A percentile compares a stretch with the other conserved stretches of the same genome.
phyloP scores from a whole-genome alignment of 2,797 vertebrate genomes.

The Allobates femoralis region DNA sequence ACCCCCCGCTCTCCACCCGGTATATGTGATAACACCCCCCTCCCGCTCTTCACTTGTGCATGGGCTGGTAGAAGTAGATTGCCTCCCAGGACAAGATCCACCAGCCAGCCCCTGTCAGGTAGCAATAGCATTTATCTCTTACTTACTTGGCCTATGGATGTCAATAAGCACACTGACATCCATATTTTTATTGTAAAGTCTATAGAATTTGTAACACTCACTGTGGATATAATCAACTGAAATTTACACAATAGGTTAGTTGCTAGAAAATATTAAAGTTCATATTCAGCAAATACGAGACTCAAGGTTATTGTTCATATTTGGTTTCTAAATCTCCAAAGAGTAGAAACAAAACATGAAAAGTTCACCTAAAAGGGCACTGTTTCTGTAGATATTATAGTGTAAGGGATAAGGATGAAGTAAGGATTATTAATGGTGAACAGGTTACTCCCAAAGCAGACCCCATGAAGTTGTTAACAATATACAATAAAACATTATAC shows the following conservation, averaged over 20 bases:
- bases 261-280: conserved; percentile 13
- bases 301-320: not conserved
- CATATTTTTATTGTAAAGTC: not conserved
- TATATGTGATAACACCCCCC: too few relatives aligned
- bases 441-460: not conserved
- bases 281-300: conserved; percentile 1
- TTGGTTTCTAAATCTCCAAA: conserved; percentile 16
- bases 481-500: not conserved
- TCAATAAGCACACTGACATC: conserved; percentile 27
- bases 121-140: not conserved
- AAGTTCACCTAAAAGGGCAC: conserved; percentile 37
- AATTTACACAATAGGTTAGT: conserved; percentile 24
- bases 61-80: too few relatives aligned
- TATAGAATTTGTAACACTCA: not conserved
- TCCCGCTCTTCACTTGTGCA: too few relatives aligned
- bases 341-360: conserved; percentile 5
- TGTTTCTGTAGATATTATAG: conserved; percentile 25
- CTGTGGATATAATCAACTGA: conserved; percentile 7
- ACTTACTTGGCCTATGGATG: conserved; percentile 13
- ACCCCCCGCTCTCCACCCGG: too few relatives aligned
- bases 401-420: conserved; percentile 14
- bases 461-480: not conserved
- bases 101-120: too few relatives aligned
- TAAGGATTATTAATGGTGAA: conserved; percentile 15
- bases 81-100: too few relatives aligned